Percentiles rank a stretch among this genome's conserved stretches.
phyloP scores from a whole-genome alignment of 2,113 vertebrate species.

The Gnathonemus echidnorhynchus region DNA sequence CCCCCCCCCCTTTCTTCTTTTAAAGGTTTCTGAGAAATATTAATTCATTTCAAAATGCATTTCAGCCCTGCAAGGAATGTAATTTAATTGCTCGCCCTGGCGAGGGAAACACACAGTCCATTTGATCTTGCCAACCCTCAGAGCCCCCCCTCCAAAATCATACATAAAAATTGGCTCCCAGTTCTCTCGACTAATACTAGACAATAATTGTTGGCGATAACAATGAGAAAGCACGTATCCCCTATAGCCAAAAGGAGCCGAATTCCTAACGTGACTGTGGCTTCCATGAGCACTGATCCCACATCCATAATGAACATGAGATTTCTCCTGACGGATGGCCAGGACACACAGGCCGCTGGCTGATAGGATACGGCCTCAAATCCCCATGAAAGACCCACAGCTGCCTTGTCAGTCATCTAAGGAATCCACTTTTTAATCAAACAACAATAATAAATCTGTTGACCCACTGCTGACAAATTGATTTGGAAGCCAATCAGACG shows the following conservation, averaged over 20 bases:
- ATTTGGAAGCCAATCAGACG: slow-evolving; percentile 57
- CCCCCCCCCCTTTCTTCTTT: slow-evolving; percentile 52
- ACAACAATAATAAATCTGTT: slow-evolving; percentile 46
- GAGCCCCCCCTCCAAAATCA: slow-evolving; percentile 21
- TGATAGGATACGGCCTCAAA: slow-evolving; percentile 41
- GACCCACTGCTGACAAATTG: slow-evolving; percentile 55
- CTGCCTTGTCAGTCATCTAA: slow-evolving; percentile 60
- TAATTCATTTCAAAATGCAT: slow-evolving; percentile 58
- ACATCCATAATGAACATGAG: slow-evolving; percentile 48
- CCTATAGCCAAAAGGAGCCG: slow-evolving; percentile 28
- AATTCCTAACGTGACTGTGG: slow-evolving; percentile 49
- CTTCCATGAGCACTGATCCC: slow-evolving; percentile 45
- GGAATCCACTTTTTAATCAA: slow-evolving; percentile 46
- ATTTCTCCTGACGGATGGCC: slow-evolving; percentile 57
- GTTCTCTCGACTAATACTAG: slow-evolving; percentile 48
- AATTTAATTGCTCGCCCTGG: slow-evolving; percentile 59
- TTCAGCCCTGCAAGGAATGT: slow-evolving; percentile 49
- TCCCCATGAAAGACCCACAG: slow-evolving; percentile 51
- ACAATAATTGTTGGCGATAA: slow-evolving; percentile 52
- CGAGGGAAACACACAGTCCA: slow-evolving; percentile 34
- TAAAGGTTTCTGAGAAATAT: slow-evolving; percentile 53
- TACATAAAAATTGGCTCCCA: slow-evolving; percentile 31
- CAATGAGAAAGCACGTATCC: slow-evolving; percentile 39
- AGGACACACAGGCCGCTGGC: slow-evolving; percentile 41
- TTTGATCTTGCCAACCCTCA: slow-evolving; percentile 51